Conservation (phyloP, 2,797 vertebrate genomes). For the Epinephelus malabaricus region DNA sequence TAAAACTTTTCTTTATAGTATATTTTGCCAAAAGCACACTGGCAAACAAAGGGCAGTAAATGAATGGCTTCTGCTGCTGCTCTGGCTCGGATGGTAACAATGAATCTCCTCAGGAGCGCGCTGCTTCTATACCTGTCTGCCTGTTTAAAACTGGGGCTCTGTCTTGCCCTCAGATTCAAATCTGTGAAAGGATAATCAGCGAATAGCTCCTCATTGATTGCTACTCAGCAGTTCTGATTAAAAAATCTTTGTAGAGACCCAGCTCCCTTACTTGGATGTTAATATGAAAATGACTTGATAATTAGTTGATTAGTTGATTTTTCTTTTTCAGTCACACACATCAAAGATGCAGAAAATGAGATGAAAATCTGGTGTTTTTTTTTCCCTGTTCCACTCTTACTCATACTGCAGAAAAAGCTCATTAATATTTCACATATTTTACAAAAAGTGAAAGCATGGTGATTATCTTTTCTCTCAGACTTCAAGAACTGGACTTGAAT, state of each 20-base stretch:
- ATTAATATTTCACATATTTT: constrained; percentile 48
- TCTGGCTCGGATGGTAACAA: background rate
- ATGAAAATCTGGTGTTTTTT: background rate
- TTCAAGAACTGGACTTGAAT: constrained; percentile 18
- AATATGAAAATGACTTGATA: constrained; percentile 22
- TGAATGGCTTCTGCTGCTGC: background rate
- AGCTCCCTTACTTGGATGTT: background rate
- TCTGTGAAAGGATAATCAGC: constrained; percentile 29
- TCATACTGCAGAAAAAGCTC: constrained; percentile 7
- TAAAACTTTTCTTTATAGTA: background rate
- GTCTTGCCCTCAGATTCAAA: constrained; percentile 14
- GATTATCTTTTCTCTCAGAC: constrained; percentile 36
- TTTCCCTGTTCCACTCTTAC: constrained; percentile 13
- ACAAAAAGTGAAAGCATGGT: constrained; percentile 21
- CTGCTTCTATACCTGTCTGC: background rate
- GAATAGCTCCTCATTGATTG: constrained; percentile 20
- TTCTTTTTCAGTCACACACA: constrained; percentile 13
- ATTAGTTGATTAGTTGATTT: constrained; percentile 20
- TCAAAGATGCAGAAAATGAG: constrained; percentile 21
- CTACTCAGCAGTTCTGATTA: constrained; percentile 20
- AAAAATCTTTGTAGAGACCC: background rate
- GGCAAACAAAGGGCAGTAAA: constrained; percentile 10
- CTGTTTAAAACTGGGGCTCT: background rate
- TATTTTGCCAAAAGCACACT: constrained; percentile 11
- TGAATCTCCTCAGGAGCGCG: background rate